Conservation (phyloP, 2,113 vertebrate genomes). For the Pseudorectes ferrugineus region DNA sequence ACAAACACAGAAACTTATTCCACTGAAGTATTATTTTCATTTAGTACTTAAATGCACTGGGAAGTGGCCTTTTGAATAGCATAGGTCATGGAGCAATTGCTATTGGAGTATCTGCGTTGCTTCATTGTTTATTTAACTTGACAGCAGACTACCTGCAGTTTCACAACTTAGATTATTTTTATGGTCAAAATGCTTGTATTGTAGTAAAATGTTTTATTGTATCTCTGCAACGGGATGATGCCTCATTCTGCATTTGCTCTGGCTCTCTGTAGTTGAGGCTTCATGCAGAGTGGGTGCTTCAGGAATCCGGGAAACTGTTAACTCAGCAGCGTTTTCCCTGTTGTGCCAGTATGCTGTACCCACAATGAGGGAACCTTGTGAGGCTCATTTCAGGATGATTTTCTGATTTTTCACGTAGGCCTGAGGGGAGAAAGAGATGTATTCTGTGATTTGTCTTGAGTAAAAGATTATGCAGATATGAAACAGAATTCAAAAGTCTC, state of each 20-base stretch:
- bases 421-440: neutral
- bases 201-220: neutral
- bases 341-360: neutral
- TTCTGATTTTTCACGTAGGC: neutral
- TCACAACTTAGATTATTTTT: slow-evolving; percentile 26
- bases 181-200: neutral
- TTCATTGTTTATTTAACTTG: slow-evolving; percentile 18
- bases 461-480: neutral
- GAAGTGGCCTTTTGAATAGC: neutral
- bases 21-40: neutral
- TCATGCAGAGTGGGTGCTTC: neutral
- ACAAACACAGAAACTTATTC: slow-evolving; percentile 20
- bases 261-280: neutral
- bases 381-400: neutral
- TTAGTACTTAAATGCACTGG: neutral
- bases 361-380: neutral
- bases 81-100: neutral
- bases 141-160: neutral
- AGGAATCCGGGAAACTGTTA: neutral
- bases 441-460: neutral
- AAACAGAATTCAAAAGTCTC: neutral
- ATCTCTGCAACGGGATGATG: neutral
- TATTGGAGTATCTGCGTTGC: neutral
- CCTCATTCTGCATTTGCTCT: neutral
- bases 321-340: neutral